Evolutionary conservation across 1,140 invertebrate species (phyloP), one percentile per base, ranked within the genome.

Genomic region (Chrysoperla carnea): DNA sequence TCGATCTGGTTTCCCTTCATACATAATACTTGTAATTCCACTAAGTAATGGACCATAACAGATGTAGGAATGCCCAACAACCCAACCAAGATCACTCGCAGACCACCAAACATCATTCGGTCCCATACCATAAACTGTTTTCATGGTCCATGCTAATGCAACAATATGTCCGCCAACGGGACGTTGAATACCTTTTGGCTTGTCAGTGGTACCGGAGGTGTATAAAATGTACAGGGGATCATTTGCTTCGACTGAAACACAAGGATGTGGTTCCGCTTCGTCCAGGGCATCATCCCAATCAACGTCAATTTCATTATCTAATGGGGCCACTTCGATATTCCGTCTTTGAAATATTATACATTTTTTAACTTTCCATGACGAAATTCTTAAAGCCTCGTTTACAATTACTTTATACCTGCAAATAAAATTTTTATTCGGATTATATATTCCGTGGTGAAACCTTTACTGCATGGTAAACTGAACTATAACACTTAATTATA

Each of bases 61-160:
- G 42, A 93, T 93, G 54, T 92, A 95, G 0, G 86, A 90, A 58
- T 91, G 88, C 3, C 90, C 90, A 3, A 93, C 88, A 0, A 94
- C 87, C 91, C 90, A 95, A 1, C 90, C 87, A 44, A 86, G 68
- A 53, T 82, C 78, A 44, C 57, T 60, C 0, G 88, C 87, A 23
- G 78, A 81, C 88, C 88, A 96, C 87, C 87, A 95, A 5, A 85
- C 77, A 36, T 88, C 81, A 14, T 79, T 78, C 6, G 76, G 72
- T 17, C 75, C 69, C 52, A 93, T 72, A 8, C 81, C 86, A 52
- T 92, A 94, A 42, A 93, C 72, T 0, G 71, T 67, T 29, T 73
- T 73, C 78, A 94, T 85, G 0, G 84, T 76, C 79, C 87, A 93
- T 46, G 79, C 75, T 9, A 94, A 59, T 0, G 77, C 76, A 0